These are phyloP conservation scores for Brenthis ino DNA, from an alignment of 2,888 invertebrate species.

Conservation along the genomic window DNA sequence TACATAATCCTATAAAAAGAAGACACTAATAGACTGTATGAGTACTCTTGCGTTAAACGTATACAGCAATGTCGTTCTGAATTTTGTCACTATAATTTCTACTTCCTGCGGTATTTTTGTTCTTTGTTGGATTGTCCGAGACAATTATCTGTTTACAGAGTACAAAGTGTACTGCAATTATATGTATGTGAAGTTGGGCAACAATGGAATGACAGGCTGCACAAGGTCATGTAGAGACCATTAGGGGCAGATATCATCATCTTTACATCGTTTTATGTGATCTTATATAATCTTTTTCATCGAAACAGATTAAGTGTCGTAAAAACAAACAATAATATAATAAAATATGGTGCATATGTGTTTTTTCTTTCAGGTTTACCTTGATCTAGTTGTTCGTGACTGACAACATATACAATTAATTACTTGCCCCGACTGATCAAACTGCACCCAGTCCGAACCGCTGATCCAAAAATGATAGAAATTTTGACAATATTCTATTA, in stretches of 20 bases:
- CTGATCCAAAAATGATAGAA: no score
- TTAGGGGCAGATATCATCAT: conserved; percentile 58
- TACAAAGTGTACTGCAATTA: conserved; percentile 34
- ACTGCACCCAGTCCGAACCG: no score
- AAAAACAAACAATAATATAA: not conserved
- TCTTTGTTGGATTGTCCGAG: conserved; percentile 20
- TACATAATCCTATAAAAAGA: not conserved
- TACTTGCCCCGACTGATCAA: no score
- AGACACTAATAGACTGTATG: no score
- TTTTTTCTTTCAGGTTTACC: conserved; percentile 7
- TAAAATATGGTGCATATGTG: not conserved
- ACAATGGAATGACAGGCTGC: conserved; percentile 64
- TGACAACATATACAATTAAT: not conserved
- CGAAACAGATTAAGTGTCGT: conserved; percentile 1
- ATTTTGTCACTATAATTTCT: conserved; percentile 14
- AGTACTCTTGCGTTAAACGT: not conserved
- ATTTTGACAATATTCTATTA: no score
- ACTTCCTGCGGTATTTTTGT: conserved; percentile 14
- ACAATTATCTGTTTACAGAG: conserved; percentile 29
- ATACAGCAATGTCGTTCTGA: conserved; percentile 7
- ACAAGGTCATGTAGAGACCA: conserved; percentile 54
- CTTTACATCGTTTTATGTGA: conserved; percentile 34
- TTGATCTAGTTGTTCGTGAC: conserved; percentile 11
- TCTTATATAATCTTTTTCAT: conserved; percentile 28
- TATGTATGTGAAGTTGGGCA: conserved; percentile 60